A percentile compares a stretch with the other conserved stretches of the same genome.
Evolutionary conservation across 1,140 invertebrate species (phyloP).

Genomic region (Rhagoletis pomonella): DNA sequence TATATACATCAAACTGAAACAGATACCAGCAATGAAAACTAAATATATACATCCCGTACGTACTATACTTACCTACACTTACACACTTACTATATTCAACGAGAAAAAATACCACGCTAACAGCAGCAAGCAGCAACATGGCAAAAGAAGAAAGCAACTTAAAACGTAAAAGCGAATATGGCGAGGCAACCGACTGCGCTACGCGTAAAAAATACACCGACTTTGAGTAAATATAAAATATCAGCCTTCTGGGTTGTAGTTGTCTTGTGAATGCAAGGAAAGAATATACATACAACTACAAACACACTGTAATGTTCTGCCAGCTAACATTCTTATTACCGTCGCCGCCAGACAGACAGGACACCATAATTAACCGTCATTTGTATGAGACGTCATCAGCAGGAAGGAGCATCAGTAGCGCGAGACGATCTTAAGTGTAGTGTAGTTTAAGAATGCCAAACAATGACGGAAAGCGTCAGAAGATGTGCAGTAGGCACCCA

Average conservation of each 20-base stretch:
- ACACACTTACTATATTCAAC: too few species aligned
- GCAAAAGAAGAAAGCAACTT: too few species aligned
- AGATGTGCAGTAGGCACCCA: not conserved
- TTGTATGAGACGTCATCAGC: constrained; percentile 22
- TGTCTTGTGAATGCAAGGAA: not conserved
- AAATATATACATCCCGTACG: not conserved
- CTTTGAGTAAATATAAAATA: not conserved
- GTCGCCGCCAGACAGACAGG: not conserved
- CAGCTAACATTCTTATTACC: not conserved
- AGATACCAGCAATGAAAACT: not conserved
- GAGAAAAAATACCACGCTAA: too few species aligned
- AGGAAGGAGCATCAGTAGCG: not conserved
- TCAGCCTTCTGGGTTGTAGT: not conserved
- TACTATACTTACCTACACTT: too few species aligned
- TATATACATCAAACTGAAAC: not conserved
- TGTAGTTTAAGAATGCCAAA: constrained; percentile 36
- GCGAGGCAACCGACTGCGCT: too few species aligned
- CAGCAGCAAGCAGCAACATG: too few species aligned
- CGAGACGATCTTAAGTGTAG: constrained; percentile 25
- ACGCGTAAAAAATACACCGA: too few species aligned
- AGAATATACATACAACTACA: not conserved
- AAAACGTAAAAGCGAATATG: too few species aligned
- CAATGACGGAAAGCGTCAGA: not conserved
- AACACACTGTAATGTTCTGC: not conserved
- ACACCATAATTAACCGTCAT: constrained; percentile 40